Percentiles rank a stretch among this genome's conserved stretches.
These are phyloP conservation scores for Euzophera pinguis DNA, from an alignment of 2,888 invertebrate species.

Conservation along the genomic window DNA sequence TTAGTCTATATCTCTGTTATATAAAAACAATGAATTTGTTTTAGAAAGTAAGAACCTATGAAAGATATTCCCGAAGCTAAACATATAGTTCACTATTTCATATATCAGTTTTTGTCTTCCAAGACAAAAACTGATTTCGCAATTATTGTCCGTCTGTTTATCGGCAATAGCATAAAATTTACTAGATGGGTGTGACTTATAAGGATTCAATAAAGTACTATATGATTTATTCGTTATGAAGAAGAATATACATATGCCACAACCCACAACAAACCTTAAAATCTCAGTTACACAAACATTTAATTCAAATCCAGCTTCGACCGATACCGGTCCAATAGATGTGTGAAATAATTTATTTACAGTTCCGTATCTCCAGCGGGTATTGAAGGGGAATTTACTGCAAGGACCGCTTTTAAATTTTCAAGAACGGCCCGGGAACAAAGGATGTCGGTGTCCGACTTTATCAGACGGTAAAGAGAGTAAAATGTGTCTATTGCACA, in stretches of 20 bases:
- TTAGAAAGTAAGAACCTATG: too few species aligned
- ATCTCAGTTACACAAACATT: conserved; percentile 12
- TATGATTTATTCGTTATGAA: too few species aligned
- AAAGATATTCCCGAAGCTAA: too few species aligned
- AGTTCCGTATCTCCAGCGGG: conserved; percentile 43
- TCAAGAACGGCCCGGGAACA: conserved; percentile 60
- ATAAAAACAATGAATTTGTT: too few species aligned
- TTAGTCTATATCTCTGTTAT: too few species aligned
- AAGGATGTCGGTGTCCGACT: conserved; percentile 49
- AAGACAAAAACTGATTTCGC: too few species aligned
- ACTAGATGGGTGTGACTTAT: too few species aligned
- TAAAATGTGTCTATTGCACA: conserved; percentile 66
- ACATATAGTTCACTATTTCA: too few species aligned
- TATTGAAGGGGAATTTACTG: conserved; percentile 55
- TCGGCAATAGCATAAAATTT: too few species aligned
- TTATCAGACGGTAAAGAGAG: conserved; percentile 66
- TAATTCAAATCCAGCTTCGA: conserved; percentile 11
- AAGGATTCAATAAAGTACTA: too few species aligned
- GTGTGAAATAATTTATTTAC: conserved; percentile 59
- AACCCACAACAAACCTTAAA: conserved; percentile 1
- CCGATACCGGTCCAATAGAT: conserved; percentile 16
- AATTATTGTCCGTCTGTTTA: too few species aligned
- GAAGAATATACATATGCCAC: not conserved
- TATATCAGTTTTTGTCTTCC: too few species aligned
- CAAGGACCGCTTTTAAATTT: conserved; percentile 67